Evolutionary conservation across 2,797 vertebrate genomes (phyloP).

Genomic region (Thunnus albacares): DNA sequence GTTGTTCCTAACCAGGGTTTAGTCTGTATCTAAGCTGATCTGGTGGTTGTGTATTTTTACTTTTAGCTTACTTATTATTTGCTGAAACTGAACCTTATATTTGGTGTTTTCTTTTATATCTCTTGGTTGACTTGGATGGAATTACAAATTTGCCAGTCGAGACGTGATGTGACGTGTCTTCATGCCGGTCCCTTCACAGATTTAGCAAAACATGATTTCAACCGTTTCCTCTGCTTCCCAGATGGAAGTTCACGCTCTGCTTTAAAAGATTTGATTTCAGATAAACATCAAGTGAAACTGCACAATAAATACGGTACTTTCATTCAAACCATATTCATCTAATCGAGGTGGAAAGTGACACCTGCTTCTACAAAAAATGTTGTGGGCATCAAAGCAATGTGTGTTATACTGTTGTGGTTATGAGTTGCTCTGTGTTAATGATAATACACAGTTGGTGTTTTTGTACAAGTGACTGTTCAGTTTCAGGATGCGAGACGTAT

Average conservation of each 20-base stretch:
- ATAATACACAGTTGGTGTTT: slow-evolving; percentile 2
- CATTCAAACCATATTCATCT: slow-evolving; percentile 12
- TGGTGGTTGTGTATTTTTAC: neutral
- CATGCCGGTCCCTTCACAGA: neutral
- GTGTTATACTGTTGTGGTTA: slow-evolving; percentile 38
- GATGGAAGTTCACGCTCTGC: neutral
- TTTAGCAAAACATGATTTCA: neutral
- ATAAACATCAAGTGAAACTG: slow-evolving; percentile 38
- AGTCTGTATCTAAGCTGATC: neutral
- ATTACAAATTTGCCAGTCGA: too few relatives aligned
- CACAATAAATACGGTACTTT: slow-evolving; percentile 23
- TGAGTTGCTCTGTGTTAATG: slow-evolving; percentile 26
- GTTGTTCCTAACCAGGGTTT: neutral
- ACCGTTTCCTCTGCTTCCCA: neutral
- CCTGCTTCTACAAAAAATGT: slow-evolving; percentile 12
- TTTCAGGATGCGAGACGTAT: neutral
- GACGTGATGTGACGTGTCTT: neutral
- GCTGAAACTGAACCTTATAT: too few relatives aligned
- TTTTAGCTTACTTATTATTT: too few relatives aligned
- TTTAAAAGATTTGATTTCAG: neutral
- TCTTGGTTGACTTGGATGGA: neutral
- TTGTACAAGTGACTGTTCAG: slow-evolving; percentile 7
- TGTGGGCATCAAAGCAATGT: slow-evolving; percentile 52
- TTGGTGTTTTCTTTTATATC: too few relatives aligned
- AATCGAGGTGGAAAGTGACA: neutral